Evolutionary conservation across 2,888 invertebrate species (phyloP).

Genomic region (Caenorhabditis sp.): DNA sequence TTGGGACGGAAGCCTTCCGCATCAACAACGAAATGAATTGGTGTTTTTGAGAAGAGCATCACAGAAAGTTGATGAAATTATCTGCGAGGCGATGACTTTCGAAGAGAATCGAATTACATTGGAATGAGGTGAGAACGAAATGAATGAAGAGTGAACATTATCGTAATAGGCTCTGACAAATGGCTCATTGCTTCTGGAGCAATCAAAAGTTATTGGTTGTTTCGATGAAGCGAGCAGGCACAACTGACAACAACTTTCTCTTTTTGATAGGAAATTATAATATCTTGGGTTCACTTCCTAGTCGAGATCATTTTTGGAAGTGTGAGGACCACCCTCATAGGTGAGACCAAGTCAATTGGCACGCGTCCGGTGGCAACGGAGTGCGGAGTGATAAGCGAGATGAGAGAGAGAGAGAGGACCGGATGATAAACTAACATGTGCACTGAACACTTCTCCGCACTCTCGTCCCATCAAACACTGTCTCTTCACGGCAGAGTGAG

Average conservation of each 20-base stretch:
- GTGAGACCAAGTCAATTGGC: conserved; percentile 4
- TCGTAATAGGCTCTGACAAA: too few relatives aligned
- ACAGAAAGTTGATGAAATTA: conserved; percentile 14
- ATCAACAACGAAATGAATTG: neutral
- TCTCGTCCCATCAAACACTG: neutral
- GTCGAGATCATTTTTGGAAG: too few relatives aligned
- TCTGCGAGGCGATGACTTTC: neutral
- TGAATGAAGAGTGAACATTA: neutral
- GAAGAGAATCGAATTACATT: conserved; percentile 8
- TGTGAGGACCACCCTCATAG: conserved; percentile 12
- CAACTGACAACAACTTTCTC: too few relatives aligned
- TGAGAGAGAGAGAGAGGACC: neutral
- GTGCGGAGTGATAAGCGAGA: conserved; percentile 2
- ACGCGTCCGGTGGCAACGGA: conserved; percentile 26
- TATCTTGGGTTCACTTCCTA: too few relatives aligned
- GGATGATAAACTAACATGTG: conserved; percentile 26
- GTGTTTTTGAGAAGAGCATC: conserved; percentile 3
- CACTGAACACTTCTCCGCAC: conserved; percentile 5
- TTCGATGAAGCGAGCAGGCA: too few relatives aligned
- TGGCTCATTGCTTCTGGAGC: too few relatives aligned
- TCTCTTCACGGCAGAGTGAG: conserved; percentile 1
- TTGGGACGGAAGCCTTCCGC: neutral
- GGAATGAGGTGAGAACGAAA: neutral
- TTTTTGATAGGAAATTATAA: too few relatives aligned
- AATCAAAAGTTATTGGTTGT: too few relatives aligned